These are phyloP conservation scores for Ganaspis sp. DNA, from an alignment of 1,140 invertebrate genomes.

Conservation along the genomic window DNA sequence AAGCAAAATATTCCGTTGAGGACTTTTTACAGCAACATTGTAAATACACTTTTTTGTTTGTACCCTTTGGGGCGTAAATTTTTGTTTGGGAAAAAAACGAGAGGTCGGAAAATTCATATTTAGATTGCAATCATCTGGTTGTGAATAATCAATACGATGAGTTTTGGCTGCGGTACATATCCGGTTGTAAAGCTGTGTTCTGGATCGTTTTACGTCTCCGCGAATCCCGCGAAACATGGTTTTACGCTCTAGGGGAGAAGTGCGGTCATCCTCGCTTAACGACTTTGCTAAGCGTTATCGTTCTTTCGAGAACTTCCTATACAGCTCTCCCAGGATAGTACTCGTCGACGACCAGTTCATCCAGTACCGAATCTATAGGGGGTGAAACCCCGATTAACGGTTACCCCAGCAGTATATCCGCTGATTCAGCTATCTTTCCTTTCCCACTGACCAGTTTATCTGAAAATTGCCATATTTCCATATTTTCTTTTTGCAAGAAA, in stretches of 20 bases:
- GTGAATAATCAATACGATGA: background rate
- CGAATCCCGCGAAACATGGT: conserved; percentile 20
- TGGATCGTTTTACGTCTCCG: conserved; percentile 14
- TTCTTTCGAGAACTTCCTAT: conserved; percentile 18
- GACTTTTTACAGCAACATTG: too few species aligned
- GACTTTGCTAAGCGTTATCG: conserved; percentile 28
- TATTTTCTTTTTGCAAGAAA: background rate
- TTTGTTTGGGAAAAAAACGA: background rate
- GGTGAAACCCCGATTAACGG: conserved; percentile 37
- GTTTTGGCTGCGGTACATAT: background rate
- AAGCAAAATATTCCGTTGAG: too few species aligned
- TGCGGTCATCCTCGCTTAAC: conserved; percentile 24
- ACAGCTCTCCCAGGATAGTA: background rate
- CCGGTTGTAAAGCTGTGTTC: conserved; percentile 9
- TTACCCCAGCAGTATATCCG: conserved; percentile 32
- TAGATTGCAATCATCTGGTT: background rate
- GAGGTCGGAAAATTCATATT: background rate
- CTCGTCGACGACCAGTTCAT: background rate
- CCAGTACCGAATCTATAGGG: background rate
- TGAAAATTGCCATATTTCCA: background rate
- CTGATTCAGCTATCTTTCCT: conserved; percentile 38
- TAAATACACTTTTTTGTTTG: too few species aligned
- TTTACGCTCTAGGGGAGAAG: conserved; percentile 3
- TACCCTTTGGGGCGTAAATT: too few species aligned
- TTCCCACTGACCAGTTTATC: background rate